Base-by-base conservation (phyloP, 2,888 invertebrate genomes). In the Rotaria socialis region DNA sequence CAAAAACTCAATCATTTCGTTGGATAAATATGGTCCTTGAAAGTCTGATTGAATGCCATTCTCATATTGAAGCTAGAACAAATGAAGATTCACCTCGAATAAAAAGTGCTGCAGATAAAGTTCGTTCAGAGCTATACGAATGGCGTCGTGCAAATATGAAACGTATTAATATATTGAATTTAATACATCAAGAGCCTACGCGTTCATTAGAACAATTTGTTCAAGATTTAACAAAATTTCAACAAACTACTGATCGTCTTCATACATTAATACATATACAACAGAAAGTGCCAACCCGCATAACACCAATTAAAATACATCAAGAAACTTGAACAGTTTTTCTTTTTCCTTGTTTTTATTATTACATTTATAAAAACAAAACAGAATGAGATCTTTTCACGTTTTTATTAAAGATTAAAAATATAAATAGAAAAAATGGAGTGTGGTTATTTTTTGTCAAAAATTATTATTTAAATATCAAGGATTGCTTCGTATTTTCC, bases 401-500 rank as follows among this genome's bases (percentile, higher is more conserved):
- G 6, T 55, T 55, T 52, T 52, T 52, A 52, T 52, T 52, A 16
- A 52, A 52, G 16, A 55, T 55, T 55, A 55, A 55, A 55, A 55
- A 55, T 55, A 22, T 22, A 55, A 55, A 22, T 55, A 6, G 4
- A 55, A 55, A 55, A 55, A 55, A 22, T 4, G 6, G 7, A 55
- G 22, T 3, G 6, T 2, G 10, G 4, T 55, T 3, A 0, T 52
- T 52, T 16, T 52, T 52, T 52, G 52, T 52, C 2, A n/a, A n/a
- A n/a, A 35, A 35, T 47, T 35, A 7, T 14, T 7, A 14, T 27
- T 67, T 47, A 75, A 47, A 75, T 75, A 75, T 75, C 75, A 43
- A 75, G 47, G 24, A 75, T 75, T 75, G 75, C 75, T 75, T 75
- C 75, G 24, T 75, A 75, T 75, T 75, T 75, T 24, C 75, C 75